These are phyloP conservation scores for Cataglyphis hispanica DNA, from an alignment of 1,140 invertebrate species.

Conservation along the genomic window DNA sequence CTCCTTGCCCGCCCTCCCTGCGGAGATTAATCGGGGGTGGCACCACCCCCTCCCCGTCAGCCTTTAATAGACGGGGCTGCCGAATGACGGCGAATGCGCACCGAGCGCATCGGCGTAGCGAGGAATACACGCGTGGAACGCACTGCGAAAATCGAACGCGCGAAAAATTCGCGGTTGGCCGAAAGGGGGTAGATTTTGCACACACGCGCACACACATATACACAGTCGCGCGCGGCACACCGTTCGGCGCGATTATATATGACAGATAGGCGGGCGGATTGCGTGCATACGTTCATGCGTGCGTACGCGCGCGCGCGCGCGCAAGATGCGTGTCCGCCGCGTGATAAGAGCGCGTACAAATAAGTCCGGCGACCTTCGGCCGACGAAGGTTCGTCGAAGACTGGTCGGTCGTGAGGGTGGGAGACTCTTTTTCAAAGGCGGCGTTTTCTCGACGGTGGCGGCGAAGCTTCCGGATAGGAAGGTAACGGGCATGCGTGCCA, in stretches of 20 bases:
- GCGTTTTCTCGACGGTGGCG: conserved; percentile 67
- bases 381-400: conserved; percentile 73
- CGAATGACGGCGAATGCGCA: neutral
- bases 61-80: neutral
- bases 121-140: neutral
- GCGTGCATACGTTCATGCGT: neutral
- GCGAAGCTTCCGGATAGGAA: conserved; percentile 71
- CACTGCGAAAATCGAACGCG: conserved; percentile 26
- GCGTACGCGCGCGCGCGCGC: conserved; percentile 5
- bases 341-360: neutral
- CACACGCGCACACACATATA: neutral
- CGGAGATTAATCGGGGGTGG: conserved; percentile 28
- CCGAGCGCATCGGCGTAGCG: neutral
- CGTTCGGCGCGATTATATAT: too few species aligned
- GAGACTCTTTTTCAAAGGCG: conserved; percentile 72
- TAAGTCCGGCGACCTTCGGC: conserved; percentile 48
- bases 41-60: neutral
- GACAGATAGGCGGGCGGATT: neutral
- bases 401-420: conserved; percentile 63
- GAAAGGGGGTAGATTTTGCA: neutral
- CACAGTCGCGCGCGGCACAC: neutral
- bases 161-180: neutral
- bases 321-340: conserved; percentile 43
- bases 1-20: neutral
- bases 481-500: conserved; percentile 74